Evolutionary conservation across 2,797 vertebrate species (phyloP).

Genomic region (Pseudopleuronectes americanus): DNA sequence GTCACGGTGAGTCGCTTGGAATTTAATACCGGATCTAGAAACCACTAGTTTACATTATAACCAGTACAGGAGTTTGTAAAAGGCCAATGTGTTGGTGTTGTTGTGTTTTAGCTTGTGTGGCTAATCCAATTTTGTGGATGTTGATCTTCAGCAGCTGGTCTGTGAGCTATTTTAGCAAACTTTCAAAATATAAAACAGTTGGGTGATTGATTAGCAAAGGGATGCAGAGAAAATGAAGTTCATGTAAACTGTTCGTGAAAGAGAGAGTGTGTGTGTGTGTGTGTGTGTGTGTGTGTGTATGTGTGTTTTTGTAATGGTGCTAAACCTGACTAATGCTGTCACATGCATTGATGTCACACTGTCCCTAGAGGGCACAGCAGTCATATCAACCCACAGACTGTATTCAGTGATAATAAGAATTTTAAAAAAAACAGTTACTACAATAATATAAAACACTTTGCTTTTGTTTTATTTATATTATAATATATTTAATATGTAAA

Average conservation of each 20-base stretch:
- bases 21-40: conserved; percentile 29
- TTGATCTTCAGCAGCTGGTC: conserved; percentile 9
- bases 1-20: conserved; percentile 77
- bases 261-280: too few species aligned
- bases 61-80: not conserved
- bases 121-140: not conserved
- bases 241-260: too few species aligned
- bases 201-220: not conserved
- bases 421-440: too few species aligned
- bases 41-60: not conserved
- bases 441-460: too few species aligned
- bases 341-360: conserved; percentile 33
- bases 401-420: too few species aligned
- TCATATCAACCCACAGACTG: too few species aligned
- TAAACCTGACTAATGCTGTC: not conserved
- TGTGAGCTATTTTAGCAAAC: conserved; percentile 6
- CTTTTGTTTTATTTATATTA: too few species aligned
- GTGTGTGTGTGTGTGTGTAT: too few species aligned
- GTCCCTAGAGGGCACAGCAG: conserved; percentile 59
- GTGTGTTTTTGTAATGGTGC: not conserved
- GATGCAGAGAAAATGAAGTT: not conserved
- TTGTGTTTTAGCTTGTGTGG: not conserved
- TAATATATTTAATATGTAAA: too few species aligned
- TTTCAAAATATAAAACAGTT: not conserved
- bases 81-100: not conserved